Conservation (phyloP, 2,113 vertebrate species). For the Gavialis gangeticus region DNA sequence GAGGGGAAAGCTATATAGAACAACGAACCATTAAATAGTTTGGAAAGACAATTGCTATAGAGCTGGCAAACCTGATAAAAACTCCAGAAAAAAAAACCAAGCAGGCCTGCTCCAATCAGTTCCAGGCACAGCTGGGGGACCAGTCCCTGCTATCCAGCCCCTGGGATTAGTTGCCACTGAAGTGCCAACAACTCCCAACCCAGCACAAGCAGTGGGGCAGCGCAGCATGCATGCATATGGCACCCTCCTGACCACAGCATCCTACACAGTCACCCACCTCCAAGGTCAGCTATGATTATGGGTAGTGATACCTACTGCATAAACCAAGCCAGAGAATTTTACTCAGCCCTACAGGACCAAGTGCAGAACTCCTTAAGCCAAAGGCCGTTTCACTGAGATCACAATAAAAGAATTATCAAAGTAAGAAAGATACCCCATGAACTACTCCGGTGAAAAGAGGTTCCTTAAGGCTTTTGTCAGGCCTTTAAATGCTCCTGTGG, state of each 20-base stretch:
- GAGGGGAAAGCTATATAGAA: not conserved
- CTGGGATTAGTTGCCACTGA: not conserved
- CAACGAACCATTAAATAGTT: slow-evolving; percentile 37
- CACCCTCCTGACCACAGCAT: no score
- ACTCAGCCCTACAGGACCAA: not conserved
- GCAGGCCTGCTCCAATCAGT: not conserved
- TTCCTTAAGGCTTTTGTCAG: not conserved
- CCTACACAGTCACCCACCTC: no score
- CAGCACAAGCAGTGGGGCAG: no score
- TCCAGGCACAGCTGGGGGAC: not conserved
- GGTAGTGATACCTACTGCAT: not conserved
- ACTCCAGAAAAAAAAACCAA: not conserved
- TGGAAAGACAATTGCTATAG: slow-evolving; percentile 26
- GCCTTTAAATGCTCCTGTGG: not conserved
- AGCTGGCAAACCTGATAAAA: not conserved
- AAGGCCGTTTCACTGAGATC: not conserved
- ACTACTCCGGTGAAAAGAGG: not conserved
- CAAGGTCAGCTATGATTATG: no score
- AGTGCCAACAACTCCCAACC: not conserved
- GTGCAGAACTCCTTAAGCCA: not conserved
- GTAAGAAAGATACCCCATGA: accelerated
- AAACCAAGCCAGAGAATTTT: not conserved
- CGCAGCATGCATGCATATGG: no score
- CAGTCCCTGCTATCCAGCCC: accelerated
- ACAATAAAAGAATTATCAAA: not conserved